A percentile compares a stretch with the other conserved stretches of the same genome.
Conservation (phyloP, 2,797 vertebrate species). For the Forpus xanthops region DNA sequence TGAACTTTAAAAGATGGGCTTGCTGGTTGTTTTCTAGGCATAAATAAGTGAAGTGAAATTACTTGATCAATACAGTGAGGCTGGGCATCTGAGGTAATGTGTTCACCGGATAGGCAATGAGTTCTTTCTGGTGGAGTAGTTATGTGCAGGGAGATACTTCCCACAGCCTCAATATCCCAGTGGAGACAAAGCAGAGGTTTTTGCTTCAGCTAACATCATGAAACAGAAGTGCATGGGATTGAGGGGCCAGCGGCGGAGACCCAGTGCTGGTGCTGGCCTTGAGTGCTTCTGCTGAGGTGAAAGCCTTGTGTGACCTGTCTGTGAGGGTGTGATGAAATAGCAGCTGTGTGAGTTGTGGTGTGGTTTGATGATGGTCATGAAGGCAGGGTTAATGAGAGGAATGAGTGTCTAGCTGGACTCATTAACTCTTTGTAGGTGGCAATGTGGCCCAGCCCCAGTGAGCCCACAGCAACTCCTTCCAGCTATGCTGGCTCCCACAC, state of each 20-base stretch:
- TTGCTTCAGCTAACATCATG: neutral
- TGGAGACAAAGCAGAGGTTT: neutral
- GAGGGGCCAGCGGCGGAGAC: neutral
- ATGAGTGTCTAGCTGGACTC: neutral
- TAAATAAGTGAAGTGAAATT: neutral
- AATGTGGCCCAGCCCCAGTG: fast-evolving
- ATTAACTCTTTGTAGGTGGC: neutral
- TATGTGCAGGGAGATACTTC: neutral
- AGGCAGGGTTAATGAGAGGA: neutral
- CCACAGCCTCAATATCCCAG: neutral
- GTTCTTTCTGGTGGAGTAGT: neutral
- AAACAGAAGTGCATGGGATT: neutral
- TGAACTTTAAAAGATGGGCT: neutral
- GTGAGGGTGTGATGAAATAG: neutral
- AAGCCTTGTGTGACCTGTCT: neutral
- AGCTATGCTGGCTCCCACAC: fast-evolving
- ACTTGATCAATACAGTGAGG: neutral
- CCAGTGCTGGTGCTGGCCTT: fast-evolving
- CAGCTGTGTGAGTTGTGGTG: neutral
- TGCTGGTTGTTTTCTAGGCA: neutral
- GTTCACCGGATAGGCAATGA: neutral
- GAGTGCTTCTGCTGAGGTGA: neutral
- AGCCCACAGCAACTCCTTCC: neutral
- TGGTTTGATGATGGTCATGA: neutral
- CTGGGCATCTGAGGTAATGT: fast-evolving